A percentile compares a stretch with the other conserved stretches of the same genome.
These are phyloP conservation scores for Catamblyrhynchus diadema DNA, from an alignment of 2,797 vertebrate species.

Conservation along the genomic window DNA sequence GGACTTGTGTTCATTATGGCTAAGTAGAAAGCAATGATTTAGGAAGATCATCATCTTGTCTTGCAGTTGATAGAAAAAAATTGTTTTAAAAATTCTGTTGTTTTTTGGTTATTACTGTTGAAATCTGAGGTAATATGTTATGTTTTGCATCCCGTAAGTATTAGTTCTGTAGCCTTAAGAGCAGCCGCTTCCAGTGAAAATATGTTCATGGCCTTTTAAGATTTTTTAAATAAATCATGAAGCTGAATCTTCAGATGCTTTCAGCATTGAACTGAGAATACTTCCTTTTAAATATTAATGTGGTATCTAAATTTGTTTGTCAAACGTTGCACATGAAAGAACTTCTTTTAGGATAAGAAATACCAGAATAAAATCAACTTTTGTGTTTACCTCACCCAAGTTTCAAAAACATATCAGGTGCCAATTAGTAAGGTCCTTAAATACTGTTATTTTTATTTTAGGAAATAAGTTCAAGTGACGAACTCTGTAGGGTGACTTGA, in stretches of 20 bases:
- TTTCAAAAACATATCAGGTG: not conserved
- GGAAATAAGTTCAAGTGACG: not conserved
- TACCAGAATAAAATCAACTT: slow-evolving; percentile 42
- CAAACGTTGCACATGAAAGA: slow-evolving; percentile 73
- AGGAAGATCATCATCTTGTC: not conserved
- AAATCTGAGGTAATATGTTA: not conserved
- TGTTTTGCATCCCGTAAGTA: not conserved
- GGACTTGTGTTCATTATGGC: not conserved
- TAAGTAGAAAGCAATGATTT: not conserved
- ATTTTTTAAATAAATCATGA: slow-evolving; percentile 82
- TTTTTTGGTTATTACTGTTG: slow-evolving; percentile 7
- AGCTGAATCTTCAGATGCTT: slow-evolving; percentile 82
- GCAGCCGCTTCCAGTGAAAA: slow-evolving; percentile 51
- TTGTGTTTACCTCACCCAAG: not conserved
- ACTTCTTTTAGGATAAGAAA: slow-evolving; percentile 58
- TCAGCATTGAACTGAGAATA: slow-evolving; percentile 86
- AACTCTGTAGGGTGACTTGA: not conserved
- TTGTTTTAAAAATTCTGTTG: not conserved
- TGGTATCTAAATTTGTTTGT: slow-evolving; percentile 71
- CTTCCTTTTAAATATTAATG: slow-evolving; percentile 87
- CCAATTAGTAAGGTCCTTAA: not conserved
- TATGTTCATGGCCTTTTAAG: slow-evolving; percentile 35
- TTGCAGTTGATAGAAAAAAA: not conserved
- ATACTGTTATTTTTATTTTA: slow-evolving; percentile 17
- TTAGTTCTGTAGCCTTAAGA: slow-evolving; percentile 33